Base-by-base conservation (phyloP, 1,140 invertebrate species). In the Chironomus tepperi region DNA sequence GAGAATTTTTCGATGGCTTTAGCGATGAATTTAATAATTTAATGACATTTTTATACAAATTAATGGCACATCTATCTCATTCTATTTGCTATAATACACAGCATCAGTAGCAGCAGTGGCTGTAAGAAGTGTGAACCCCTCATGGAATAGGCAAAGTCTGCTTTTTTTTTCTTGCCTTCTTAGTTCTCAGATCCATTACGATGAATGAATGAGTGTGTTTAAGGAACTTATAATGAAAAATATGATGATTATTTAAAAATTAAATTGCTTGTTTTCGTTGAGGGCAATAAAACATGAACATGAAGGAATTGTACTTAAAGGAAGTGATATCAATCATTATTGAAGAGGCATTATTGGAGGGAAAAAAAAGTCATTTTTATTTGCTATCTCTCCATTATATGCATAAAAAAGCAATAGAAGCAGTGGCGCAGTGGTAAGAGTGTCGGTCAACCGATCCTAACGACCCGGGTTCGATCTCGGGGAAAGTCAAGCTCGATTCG, bases 21-120 rank as follows among this genome's bases (percentile, higher is more conserved):
- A 10, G 47, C 65, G 16, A 70, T 70, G 65, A 70, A 70, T 70
- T 70, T 70, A 70, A 70, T 70, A 70, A 70, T 70, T 70, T 70
- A 70, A 21, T 70, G 65, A 70, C 19, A 70, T 70, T 70, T 70
- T 70, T 70, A 70, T 70, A 70, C 65, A 70, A 70, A 70, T 70
- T 70, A 70, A 70, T 70, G 65, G 65, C 65, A 70, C 19, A 57
- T 57, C 47, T 57, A 57, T 57, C 47, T 57, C 47, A 47, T 47
- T 47, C 43, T 47, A 10, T 47, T 47, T 47, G 24, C 43, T 15
- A 57, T 57, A 57, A 34, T 57, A 57, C 47, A n/a, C 9, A n/a
- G 12, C 47, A 15, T 1, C 12, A 57, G 12, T 15, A 57, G 24
- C 47, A 57, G 47, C 47, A 5, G n/a, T 9, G 43, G 43, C 43